Base-by-base conservation (phyloP, 2,113 vertebrate genomes). In the Paramisgurnus dabryanus region DNA sequence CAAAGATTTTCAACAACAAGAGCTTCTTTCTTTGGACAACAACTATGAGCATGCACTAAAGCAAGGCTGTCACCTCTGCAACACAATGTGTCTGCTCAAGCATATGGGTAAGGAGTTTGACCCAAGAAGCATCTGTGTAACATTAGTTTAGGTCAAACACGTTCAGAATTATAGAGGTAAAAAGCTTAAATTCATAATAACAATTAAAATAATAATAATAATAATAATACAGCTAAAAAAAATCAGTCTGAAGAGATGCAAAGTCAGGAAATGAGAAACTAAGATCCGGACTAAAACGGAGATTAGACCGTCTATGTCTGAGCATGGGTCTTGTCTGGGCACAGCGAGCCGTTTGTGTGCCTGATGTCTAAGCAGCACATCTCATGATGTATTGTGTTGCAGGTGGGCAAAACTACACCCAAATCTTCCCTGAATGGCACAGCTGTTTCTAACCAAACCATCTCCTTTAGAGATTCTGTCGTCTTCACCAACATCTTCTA, bases 361-460 rank as follows among this genome's bases (percentile, higher is more conserved):
- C 47, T 73, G 45, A 27, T 47, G 4, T 41, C 18, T 61, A 67
- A 55, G 72, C 78, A 64, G 45, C 40, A 57, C 49, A 57, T 39
- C 61, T 78, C 49, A 78, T 40, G 18, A 7, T 61, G 55, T 17
- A 83, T 85, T 84, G 82, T 83, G 60, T 57, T 87, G 84, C 87
- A 88, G 82, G 82, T 86, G 80, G 82, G 78, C 61, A 78, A 55
- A 60, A 63, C 76, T 66, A 18, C 45, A 58, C 79, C 57, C 67
- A 55, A 13, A 65, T 47, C 67, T 71, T 34, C 11, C 50, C 80
- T 80, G 72, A 83, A 80, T 74, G 47, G 78, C 74, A 80, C 80
- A 81, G 83, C 86, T 85, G 83, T 83, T 83, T 83, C 78, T 78
- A 72, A 65, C 78, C 82, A 80, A 83, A 61, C 67, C 82, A 76